Base-by-base conservation (phyloP, 2,888 invertebrate species). In the Xestia ashworthii region DNA sequence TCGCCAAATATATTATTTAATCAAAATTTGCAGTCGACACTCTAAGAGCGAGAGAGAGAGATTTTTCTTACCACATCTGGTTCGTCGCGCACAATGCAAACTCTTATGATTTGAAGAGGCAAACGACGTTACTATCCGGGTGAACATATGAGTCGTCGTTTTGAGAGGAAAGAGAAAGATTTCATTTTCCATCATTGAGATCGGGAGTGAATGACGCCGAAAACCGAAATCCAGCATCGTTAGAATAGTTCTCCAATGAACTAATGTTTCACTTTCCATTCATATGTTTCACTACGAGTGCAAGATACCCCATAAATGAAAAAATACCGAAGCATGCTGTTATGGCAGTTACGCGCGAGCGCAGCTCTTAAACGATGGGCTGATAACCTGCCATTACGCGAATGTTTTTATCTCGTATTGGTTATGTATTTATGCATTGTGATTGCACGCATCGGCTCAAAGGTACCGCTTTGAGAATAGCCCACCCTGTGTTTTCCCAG, bases 401-500 rank as follows among this genome's bases (percentile, higher is more conserved):
- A 80, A 68, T 77, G 76, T 81, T 87, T 81, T 84, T 87, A 73
- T 84, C 74, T 81, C 53, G 44, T 74, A 83, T 81, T 69, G 70
- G 71, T 72, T 74, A 71, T 84, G 74, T 76, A 76, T 76, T 81
- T 73, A 73, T 84, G 62, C 58, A 53, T 38, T 70, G 12, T 66
- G 19, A 74, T 81, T 72, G 74, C 84, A 77, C 74, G 78, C 84
- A 79, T 66, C 1, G 41, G 2, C 60, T 72, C 65, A 84, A 80
- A 82, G 48, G 60, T 32, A 60, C 71, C 82, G 71, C 75, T 84
- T 78, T 75, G 80, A 75, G 60, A 84, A 74, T 65, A 25, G 38
- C n/a, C 32, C 53, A 48, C 77, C 78, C 3, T 71, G 64, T 46
- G 46, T 22, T 58, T 77, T 82, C 62, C 6, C 67, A 81, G 62